Base-by-base conservation (phyloP, 1,140 invertebrate genomes). In the Papilio aristodemus region DNA sequence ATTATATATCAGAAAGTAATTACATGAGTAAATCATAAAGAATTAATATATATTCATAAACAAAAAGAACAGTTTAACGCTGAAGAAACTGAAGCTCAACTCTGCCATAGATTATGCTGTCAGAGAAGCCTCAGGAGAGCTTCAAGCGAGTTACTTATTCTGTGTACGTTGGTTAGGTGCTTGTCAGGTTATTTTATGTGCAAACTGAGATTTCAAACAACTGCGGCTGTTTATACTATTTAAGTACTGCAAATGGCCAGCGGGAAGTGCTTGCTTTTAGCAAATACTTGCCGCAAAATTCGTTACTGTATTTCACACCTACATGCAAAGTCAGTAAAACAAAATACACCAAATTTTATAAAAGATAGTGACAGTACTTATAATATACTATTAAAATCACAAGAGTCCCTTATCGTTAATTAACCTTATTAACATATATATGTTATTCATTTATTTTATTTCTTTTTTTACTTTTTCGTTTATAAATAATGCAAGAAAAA, bases 21-120 rank as follows among this genome's bases (percentile, higher is more conserved):
- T 50, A 9, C 1, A 50, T 9, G 17, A 19, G 43, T 25, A 63
- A 41, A n/a, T 62, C 38, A 64, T 41, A 66, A 50, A 25, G 22
- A 13, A 37, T 38, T 64, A 14, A 66, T 11, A 46, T 5, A 27
- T 66, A 0, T 50, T 38, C 6, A 36, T 22, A 17, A 66, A 66
- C 41, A 38, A 19, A 64, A 25, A 22, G 37, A 41, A 32, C 25
- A 36, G n/a, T 50, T 66, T 50, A 17, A 50, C n/a, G n/a, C 41
- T 37, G 63, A 25, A 66, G 63, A 66, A 66, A 66, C 25, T 41
- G 8, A 11, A 43, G 39, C 22, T 66, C n/a, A 8, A 66, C 41
- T 66, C 50, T 37, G 32, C 9, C 25, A 50, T 19, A 50, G 63
- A 66, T 66, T 66, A 66, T 66, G 63, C 36, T 66, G 63, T 66